Base-by-base conservation (phyloP, 1,140 invertebrate species). In the Drosophila funebris region DNA sequence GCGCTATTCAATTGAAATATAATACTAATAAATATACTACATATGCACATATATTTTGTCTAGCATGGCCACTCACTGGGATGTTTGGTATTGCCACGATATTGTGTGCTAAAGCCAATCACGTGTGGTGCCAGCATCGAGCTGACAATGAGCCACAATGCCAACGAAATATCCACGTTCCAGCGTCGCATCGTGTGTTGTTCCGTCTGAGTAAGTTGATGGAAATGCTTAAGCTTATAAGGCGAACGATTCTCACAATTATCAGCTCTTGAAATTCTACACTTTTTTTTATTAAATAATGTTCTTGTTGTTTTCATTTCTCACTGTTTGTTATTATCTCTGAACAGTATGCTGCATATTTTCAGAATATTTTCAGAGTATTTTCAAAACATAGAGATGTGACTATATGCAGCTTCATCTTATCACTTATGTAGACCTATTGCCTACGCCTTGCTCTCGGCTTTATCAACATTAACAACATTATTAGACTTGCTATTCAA, bases 1-100 rank as follows among this genome's bases (percentile, higher is more conserved):
- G 4, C 1, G 36, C 80, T 36, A n/a, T 5, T n/a, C 9, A 4
- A 29, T 9, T 8, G 41, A 5, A 9, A 39, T 39, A 3, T 33
- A 29, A 4, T 2, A 27, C 6, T 27, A 6, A 5, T 27, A 4
- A n/a, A n/a, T n/a, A n/a, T n/a, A n/a, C n/a, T n/a, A n/a, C n/a
- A n/a, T n/a, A n/a, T n/a, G n/a, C n/a, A n/a, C n/a, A n/a, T n/a
- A n/a, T n/a, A n/a, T n/a, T n/a, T n/a, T n/a, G n/a, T 4, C n/a
- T 13, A 13, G 3, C 4, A 14, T 13, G 8, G 4, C 0, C 0
- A 29, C 66, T 60, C 50, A 80, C 78, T 68, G 2, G 85, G 39
- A 41, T 90, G 78, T 27, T 69, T 54, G 3, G 75, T 52, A 50
- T 78, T 63, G 16, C 85, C 85, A 0, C 66, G 68, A 50, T 87